A percentile compares a stretch with the other conserved stretches of the same genome.
Evolutionary conservation across 2,113 vertebrate genomes (phyloP).

Genomic region (Cercocebus atys): DNA sequence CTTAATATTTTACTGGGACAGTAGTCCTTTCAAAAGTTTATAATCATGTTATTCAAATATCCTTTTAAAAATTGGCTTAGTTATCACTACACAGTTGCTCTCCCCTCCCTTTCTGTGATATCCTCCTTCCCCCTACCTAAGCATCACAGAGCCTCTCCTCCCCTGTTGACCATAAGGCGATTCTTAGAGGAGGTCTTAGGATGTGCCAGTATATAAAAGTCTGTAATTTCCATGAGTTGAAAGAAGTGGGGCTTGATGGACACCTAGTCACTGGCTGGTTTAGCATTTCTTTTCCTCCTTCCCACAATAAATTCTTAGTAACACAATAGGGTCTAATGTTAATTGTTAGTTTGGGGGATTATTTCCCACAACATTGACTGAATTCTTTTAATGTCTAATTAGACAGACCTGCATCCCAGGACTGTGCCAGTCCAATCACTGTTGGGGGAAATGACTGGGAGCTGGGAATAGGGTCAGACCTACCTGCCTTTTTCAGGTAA

Average conservation of each 20-base stretch:
- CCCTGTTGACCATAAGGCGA: background rate
- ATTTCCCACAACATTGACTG: background rate
- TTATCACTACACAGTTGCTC: background rate
- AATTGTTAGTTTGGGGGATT: background rate
- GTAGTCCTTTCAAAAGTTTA: background rate
- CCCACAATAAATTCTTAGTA: background rate
- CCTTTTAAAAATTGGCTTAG: background rate
- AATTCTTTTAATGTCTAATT: background rate
- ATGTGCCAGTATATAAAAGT: background rate
- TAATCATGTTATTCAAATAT: background rate
- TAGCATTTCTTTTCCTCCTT: background rate
- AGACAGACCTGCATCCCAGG: background rate
- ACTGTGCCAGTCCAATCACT: background rate
- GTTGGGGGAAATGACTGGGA: background rate
- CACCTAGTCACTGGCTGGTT: background rate
- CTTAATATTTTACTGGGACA: background rate
- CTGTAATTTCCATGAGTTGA: background rate
- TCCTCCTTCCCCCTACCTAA: background rate
- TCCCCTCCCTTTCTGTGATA: background rate
- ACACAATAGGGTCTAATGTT: background rate
- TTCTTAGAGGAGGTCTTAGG: background rate
- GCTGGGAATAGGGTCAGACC: background rate
- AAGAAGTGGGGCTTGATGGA: background rate
- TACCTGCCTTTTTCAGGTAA: background rate
- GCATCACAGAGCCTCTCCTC: background rate